Percentiles rank a stretch among this genome's conserved stretches.
These are phyloP conservation scores for Brachionus rotundiformis DNA, from an alignment of 1,140 invertebrate species.

Conservation along the genomic window DNA sequence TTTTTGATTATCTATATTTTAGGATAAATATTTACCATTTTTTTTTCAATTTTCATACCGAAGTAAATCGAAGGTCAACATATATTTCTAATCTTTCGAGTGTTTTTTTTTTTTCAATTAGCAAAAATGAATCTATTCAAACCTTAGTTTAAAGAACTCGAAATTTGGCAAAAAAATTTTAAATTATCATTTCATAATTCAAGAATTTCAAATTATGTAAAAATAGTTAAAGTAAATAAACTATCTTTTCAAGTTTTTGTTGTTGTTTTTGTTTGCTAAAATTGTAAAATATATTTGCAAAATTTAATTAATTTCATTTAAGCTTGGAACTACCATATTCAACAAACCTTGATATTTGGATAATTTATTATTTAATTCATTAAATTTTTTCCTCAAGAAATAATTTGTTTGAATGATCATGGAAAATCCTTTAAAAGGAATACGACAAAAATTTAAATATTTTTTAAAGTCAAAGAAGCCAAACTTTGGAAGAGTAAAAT, in stretches of 20 bases:
- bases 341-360: background rate
- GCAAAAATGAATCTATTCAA: background rate
- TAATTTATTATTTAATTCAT: background rate
- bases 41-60: background rate
- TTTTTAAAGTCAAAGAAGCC: background rate
- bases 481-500: background rate
- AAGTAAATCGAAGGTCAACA: background rate
- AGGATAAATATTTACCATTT: background rate
- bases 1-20: background rate
- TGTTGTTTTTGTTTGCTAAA: slow-evolving; percentile 19
- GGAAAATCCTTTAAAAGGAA: slow-evolving; percentile 15
- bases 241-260: slow-evolving; percentile 14
- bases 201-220: slow-evolving; percentile 35
- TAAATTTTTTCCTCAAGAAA: background rate
- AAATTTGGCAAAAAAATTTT: background rate
- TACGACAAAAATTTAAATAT: slow-evolving; percentile 6
- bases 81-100: background rate
- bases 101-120: background rate
- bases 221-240: background rate
- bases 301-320: slow-evolving; percentile 42
- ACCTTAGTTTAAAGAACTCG: background rate
- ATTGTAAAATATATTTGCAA: slow-evolving; percentile 17
- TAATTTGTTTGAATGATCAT: background rate
- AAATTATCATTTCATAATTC: slow-evolving; percentile 46
- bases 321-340: background rate